A percentile compares a stretch with the other conserved stretches of the same genome.
Conservation (phyloP, 2,113 vertebrate species). For the Macquaria australasica region DNA sequence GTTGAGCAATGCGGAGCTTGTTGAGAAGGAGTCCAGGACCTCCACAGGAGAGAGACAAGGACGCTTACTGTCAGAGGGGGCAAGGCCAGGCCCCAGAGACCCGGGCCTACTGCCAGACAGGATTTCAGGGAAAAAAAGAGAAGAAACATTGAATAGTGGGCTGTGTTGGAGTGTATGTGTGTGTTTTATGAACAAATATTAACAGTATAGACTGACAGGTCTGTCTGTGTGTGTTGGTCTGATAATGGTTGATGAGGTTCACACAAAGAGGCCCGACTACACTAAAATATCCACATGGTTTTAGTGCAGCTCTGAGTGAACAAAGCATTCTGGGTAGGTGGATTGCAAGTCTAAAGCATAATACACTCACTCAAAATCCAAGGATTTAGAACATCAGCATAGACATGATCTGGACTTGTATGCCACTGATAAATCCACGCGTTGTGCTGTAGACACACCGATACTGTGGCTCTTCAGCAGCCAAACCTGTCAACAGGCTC, state of each 20-base stretch:
- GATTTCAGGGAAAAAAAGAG: constrained; percentile 39
- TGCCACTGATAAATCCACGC: constrained; percentile 6
- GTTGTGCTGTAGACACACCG: neutral
- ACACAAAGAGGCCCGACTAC: neutral
- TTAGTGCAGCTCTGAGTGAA: neutral
- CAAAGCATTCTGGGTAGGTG: neutral
- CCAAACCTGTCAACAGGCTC: constrained; percentile 42
- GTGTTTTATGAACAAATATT: constrained; percentile 57
- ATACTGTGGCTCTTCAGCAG: constrained; percentile 1
- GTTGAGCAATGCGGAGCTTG: constrained; percentile 61
- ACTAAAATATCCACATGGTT: neutral
- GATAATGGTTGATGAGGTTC: constrained; percentile 4
- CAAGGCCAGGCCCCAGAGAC: constrained; percentile 43
- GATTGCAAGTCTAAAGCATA: neutral
- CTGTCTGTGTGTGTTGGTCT: constrained; percentile 14
- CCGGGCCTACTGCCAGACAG: constrained; percentile 62
- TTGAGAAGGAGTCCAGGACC: constrained; percentile 61
- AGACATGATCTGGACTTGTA: neutral
- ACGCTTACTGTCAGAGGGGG: constrained; percentile 65
- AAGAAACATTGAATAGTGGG: constrained; percentile 65
- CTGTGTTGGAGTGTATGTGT: constrained; percentile 54
- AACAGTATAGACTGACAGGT: constrained; percentile 18
- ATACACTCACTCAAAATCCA: neutral
- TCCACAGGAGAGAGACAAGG: constrained; percentile 75
- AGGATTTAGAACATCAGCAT: neutral